Conservation (phyloP, 2,797 vertebrate species). For the Ctenopoma multispine region DNA sequence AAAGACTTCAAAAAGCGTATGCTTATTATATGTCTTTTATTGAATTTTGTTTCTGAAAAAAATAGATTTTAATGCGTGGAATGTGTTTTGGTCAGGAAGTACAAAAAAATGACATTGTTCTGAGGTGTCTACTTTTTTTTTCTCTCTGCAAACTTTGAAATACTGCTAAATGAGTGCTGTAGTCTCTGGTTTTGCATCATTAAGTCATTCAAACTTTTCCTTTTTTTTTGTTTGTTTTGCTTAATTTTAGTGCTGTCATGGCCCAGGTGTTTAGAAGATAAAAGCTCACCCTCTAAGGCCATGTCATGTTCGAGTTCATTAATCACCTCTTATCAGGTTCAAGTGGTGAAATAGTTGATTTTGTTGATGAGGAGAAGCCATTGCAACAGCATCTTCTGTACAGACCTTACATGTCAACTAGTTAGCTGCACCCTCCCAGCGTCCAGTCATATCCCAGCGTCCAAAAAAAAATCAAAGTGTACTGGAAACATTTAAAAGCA, state of each 20-base stretch:
- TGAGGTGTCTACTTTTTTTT: conserved; percentile 86
- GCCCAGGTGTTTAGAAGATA: conserved; percentile 57
- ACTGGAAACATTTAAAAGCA: conserved; percentile 49
- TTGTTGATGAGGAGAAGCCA: conserved; percentile 69
- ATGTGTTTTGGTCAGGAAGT: conserved; percentile 91
- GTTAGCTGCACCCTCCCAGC: conserved; percentile 44
- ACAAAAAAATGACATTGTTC: conserved; percentile 85
- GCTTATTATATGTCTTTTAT: conserved; percentile 92
- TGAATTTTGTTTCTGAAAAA: conserved; percentile 87
- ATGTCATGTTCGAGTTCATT: conserved; percentile 60
- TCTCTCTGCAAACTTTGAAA: conserved; percentile 85
- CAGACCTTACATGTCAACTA: conserved; percentile 70
- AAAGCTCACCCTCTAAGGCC: conserved; percentile 61
- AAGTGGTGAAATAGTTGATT: conserved; percentile 50
- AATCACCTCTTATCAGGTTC: conserved; percentile 59
- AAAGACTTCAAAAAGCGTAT: conserved; percentile 80
- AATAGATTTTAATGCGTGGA: conserved; percentile 91
- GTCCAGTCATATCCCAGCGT: conserved; percentile 34
- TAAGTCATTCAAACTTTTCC: conserved; percentile 82
- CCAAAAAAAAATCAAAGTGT: conserved; percentile 31
- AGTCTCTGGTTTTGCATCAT: conserved; percentile 86
- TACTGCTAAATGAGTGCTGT: conserved; percentile 91
- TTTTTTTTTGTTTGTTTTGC: conserved; percentile 78
- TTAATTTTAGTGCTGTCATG: conserved; percentile 63
- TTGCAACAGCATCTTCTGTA: conserved; percentile 62